Evolutionary conservation across 2,797 vertebrate species (phyloP).

Genomic region (Triplophysa bombifrons): DNA sequence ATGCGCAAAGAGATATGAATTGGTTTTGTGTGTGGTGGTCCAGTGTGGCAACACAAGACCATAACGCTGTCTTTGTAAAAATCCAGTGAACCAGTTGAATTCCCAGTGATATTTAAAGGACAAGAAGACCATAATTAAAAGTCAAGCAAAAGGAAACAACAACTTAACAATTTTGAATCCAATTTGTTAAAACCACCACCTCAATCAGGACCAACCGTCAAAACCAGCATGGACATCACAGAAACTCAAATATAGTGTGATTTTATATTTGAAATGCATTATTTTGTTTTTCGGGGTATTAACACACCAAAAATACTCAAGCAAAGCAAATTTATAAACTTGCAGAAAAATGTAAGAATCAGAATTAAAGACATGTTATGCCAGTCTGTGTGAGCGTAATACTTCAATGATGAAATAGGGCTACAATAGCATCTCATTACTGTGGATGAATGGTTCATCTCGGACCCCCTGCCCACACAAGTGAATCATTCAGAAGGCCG

Average conservation of each 20-base stretch:
- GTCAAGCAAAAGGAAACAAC: not conserved
- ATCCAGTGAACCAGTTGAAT: conserved; percentile 5
- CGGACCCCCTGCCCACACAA: conserved; percentile 7
- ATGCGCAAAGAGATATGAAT: conserved; percentile 42
- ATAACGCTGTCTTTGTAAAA: conserved; percentile 3
- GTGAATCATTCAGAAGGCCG: conserved; percentile 7
- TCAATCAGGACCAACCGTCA: no score
- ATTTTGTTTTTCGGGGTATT: no score
- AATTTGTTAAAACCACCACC: not conserved
- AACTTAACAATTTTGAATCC: no score
- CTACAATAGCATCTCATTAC: conserved; percentile 2
- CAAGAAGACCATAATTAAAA: not conserved
- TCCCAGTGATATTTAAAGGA: conserved; percentile 13
- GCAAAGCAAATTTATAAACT: not conserved
- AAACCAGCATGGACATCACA: no score
- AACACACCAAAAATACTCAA: not conserved
- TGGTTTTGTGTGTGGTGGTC: not conserved
- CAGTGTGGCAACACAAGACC: not conserved
- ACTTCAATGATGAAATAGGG: not conserved
- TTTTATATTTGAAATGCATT: no score
- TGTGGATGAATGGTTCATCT: conserved; percentile 13
- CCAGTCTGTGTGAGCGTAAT: not conserved
- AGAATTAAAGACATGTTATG: not conserved
- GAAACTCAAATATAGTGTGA: no score
- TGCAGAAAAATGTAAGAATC: not conserved